Evolutionary conservation across 2,888 invertebrate genomes (phyloP), one percentile per base, ranked within the genome.

Genomic region (Taphrorychus bicolor): DNA sequence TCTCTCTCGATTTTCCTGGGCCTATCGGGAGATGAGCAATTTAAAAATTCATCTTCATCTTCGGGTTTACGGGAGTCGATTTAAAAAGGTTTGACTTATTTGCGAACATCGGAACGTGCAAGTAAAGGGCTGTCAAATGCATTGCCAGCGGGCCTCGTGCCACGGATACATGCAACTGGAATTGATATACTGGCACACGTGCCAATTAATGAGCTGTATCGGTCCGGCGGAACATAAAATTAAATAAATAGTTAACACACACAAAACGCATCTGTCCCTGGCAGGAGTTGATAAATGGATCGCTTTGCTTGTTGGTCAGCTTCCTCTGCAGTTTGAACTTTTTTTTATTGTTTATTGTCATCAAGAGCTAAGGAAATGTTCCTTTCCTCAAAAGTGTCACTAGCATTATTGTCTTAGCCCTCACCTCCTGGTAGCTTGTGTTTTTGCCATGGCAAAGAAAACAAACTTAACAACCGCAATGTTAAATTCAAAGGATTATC

Each of bases 191-290:
- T 42, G 42, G 53, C 54, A 63, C 63, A 63, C 63, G 63, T 57
- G 63, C 48, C 63, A 32, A 57, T 63, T 63, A 63, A 63, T 63
- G 56, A 63, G 57, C 57, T 57, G 56, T 51, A 63, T 56, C 22
- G 14, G 19, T 19, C 51, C 40, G 51, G 41, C 40, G 62, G 24
- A 62, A 62, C 56, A 62, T 56, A 62, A 62, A 62, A 62, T 62
- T 62, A 42, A 54, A 56, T 56, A 56, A 62, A 62, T 62, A 62
- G 54, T 48, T 32, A 48, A 56, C n/a, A 62, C 53, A 62, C 53
- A 48, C 32, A 54, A 16, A 18, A 45, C 48, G 19, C 40, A 62
- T 40, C 61, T 56, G 61, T 4, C 45, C 7, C 2, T 62, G 61
- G 56, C 61, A 56, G 61, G 21, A 22, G 18, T 18, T 61, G 53